Percentiles rank a stretch among this genome's conserved stretches.
phyloP scores from a whole-genome alignment of 2,797 vertebrate genomes.

The Sphaeramia orbicularis region DNA sequence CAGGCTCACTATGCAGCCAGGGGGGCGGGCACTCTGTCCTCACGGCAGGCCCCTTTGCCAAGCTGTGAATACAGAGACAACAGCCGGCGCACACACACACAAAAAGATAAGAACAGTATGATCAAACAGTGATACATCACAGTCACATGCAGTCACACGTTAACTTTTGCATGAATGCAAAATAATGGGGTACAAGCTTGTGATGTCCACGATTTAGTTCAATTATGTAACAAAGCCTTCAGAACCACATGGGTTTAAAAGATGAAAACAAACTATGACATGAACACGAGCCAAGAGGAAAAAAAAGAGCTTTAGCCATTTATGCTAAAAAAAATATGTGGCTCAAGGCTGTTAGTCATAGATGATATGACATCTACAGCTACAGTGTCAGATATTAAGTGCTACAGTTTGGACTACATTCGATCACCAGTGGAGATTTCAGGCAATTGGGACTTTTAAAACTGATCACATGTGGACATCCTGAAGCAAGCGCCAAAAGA shows the following conservation, averaged over 20 bases:
- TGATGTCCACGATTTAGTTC: not conserved
- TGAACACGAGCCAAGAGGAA: not conserved
- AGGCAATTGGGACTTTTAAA: too few relatives aligned
- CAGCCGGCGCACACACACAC: slow-evolving; percentile 41
- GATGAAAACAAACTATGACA: not conserved
- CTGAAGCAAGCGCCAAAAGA: too few relatives aligned
- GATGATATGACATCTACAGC: too few relatives aligned
- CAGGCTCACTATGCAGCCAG: slow-evolving; percentile 55
- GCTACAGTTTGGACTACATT: too few relatives aligned
- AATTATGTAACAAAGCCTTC: not conserved
- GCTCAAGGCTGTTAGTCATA: not conserved
- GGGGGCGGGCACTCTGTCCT: slow-evolving; percentile 52
- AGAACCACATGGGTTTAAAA: not conserved
- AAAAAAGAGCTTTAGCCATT: not conserved
- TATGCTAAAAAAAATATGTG: not conserved
- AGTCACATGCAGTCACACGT: slow-evolving; percentile 9
- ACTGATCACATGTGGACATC: too few relatives aligned
- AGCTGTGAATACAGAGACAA: slow-evolving; percentile 69
- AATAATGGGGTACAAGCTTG: not conserved
- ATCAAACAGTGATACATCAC: slow-evolving; percentile 25
- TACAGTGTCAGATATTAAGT: too few relatives aligned
- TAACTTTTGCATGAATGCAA: slow-evolving; percentile 5
- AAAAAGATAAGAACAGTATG: slow-evolving; percentile 32
- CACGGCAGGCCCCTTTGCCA: slow-evolving; percentile 52
- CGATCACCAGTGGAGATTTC: too few relatives aligned